phyloP scores from a whole-genome alignment of 2,113 vertebrate species.

The Anas platyrhynchos region DNA sequence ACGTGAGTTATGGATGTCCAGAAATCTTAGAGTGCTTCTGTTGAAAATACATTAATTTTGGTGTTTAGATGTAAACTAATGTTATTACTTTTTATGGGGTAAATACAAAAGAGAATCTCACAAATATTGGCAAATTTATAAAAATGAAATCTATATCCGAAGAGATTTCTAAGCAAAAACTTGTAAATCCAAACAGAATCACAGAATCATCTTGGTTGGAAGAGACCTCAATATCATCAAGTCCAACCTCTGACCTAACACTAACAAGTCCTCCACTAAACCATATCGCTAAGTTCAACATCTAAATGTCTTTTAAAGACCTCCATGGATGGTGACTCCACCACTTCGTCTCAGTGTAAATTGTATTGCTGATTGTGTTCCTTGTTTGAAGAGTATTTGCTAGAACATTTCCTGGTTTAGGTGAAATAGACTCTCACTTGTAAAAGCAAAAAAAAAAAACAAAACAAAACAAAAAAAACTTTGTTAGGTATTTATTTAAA shows the following conservation, averaged over 20 bases:
- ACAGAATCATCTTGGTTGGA: too few species aligned
- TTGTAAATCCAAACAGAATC: not conserved
- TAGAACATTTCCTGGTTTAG: not conserved
- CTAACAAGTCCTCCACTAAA: too few species aligned
- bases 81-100: not conserved
- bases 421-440: not conserved
- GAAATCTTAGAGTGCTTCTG: not conserved
- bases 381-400: not conserved
- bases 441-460: not conserved
- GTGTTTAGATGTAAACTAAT: not conserved
- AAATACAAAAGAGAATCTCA: not conserved
- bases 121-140: not conserved
- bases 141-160: not conserved
- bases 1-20: not conserved
- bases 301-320: too few species aligned
- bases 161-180: not conserved
- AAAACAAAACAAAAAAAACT: not conserved
- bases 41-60: not conserved
- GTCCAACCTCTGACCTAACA: too few species aligned
- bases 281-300: too few species aligned
- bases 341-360: not conserved
- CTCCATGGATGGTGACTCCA: too few species aligned
- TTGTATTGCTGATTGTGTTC: not conserved
- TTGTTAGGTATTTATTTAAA: not conserved
- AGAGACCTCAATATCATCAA: too few species aligned